Percentiles rank a stretch among this genome's conserved stretches.
phyloP scores from a whole-genome alignment of 2,888 invertebrate genomes.

The Cephus runcator region DNA sequence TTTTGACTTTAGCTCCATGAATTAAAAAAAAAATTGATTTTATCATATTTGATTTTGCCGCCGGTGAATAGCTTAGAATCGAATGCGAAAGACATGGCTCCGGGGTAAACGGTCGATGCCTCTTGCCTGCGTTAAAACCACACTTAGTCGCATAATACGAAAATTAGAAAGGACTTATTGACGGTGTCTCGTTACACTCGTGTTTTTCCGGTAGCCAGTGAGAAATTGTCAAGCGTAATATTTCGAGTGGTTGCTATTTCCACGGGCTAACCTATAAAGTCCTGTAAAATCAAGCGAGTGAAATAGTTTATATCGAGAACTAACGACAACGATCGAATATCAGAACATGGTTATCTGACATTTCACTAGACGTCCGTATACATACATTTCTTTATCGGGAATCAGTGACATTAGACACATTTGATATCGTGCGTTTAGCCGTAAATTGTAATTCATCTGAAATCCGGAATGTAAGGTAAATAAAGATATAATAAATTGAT shows the following conservation, averaged over 20 bases:
- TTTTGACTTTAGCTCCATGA: neutral
- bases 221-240: slow-evolving; percentile 1
- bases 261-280: neutral
- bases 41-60: neutral
- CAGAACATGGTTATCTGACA: neutral
- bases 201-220: neutral
- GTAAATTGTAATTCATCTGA: neutral
- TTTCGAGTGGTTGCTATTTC: neutral
- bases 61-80: neutral
- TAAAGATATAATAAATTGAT: neutral
- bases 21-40: neutral
- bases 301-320: neutral
- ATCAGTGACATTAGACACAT: neutral
- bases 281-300: neutral
- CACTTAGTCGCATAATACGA: neutral
- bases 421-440: neutral
- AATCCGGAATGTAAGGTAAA: neutral
- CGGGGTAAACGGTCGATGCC: slow-evolving; percentile 3
- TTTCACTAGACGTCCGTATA: neutral
- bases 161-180: slow-evolving; percentile 9
- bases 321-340: neutral
- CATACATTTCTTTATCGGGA: neutral
- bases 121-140: neutral
- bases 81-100: neutral
- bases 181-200: neutral